Base-by-base conservation (phyloP, 1,140 invertebrate species). In the Formica selysi region DNA sequence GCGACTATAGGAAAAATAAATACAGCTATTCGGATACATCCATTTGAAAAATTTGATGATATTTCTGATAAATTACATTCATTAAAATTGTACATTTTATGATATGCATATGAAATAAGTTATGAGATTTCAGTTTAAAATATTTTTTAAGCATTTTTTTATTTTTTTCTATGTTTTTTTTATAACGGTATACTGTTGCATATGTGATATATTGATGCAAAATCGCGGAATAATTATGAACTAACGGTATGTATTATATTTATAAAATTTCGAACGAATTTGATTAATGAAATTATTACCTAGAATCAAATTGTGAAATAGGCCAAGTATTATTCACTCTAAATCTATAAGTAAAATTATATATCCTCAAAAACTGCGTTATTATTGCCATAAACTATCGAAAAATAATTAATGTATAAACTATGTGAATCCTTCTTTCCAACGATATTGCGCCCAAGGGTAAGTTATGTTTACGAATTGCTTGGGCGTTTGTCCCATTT, bases 261-360 rank as follows among this genome's bases (percentile, higher is more conserved):
- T 61, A 29, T 61, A 26, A 76, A 61, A 13, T 59, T 32, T 38
- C 6, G 6, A 74, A 59, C 11, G 4, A 10, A 61, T 64, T 32
- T 48, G 3, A 65, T 44, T 48, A 48, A 65, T n/a, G 26, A 32
- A 62, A 64, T 76, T 76, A 65, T 64, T 44, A 76, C 64, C n/a
- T 29, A 44, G 22, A 7, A 29, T 0, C 5, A 16, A 10, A 41
- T 61, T 73, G 16, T 16, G 57, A 59, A 54, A 48, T 4, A 16
- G 13, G 19, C 26, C 19, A 71, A 32, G 48, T 36, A 13, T 73
- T 54, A n/a, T 8, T 73, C 0, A 2, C 10, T 73, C n/a, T 6
- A 36, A 32, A 36, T 54, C 0, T 10, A 57, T 4, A 74, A 38
- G 3, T 67, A 67, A 51, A 67, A 51, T 67, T 67, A 61, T 11